Evolutionary conservation across 1,140 invertebrate species (phyloP).

Genomic region (Cotesia chilonis): DNA sequence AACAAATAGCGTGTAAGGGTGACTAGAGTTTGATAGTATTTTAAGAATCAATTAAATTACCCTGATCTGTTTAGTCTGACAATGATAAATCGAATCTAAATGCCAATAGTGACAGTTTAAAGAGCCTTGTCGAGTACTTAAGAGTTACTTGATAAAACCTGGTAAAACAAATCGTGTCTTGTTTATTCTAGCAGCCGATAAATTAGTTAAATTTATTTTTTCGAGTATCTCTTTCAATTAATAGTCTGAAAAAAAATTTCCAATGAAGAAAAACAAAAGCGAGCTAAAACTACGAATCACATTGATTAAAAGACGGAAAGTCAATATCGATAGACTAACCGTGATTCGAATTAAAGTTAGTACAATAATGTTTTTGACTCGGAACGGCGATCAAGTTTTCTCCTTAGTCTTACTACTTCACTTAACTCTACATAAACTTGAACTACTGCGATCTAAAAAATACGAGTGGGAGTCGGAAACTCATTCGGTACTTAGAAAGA

Average conservation of each 20-base stretch:
- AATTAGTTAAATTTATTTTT: not conserved
- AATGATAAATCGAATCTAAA: constrained; percentile 16
- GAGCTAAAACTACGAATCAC: not conserved
- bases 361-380: constrained; percentile 34
- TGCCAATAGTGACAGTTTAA: constrained; percentile 1
- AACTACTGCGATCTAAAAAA: not conserved
- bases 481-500: not conserved
- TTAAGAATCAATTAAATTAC: constrained; percentile 19
- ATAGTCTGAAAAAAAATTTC: not conserved
- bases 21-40: not conserved
- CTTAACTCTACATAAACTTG: no score
- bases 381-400: constrained; percentile 2
- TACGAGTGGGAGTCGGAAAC: not conserved
- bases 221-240: not conserved
- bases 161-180: constrained; percentile 24
- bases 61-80: constrained; percentile 8
- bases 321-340: constrained; percentile 39
- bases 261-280: constrained; percentile 1
- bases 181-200: constrained; percentile 17
- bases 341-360: constrained; percentile 41
- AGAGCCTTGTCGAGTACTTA: no score
- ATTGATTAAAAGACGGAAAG: constrained; percentile 34
- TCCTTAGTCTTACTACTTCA: no score
- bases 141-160: no score
- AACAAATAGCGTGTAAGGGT: not conserved